Evolutionary conservation across 2,797 vertebrate genomes (phyloP), one percentile per base, ranked within the genome.

Genomic region (Rhinogobio ventralis): DNA sequence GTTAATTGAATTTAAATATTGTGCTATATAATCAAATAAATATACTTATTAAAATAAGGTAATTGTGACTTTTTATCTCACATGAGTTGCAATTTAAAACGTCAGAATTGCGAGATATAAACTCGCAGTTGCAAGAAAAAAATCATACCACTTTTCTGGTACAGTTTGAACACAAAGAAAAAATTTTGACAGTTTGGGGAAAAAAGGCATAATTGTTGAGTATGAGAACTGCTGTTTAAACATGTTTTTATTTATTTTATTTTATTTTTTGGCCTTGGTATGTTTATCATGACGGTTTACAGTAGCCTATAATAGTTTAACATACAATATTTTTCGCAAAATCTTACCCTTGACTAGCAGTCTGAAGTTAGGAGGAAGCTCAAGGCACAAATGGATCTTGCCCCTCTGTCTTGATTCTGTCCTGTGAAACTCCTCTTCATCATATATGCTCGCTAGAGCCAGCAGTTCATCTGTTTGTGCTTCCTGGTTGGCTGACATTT

Each of bases 361-460:
- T 94, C 93, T 97, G 91, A 99, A 99, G 90, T 96, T 94, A 25
- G 94, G 89, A 36, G 97, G 96, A 85, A 99, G 91, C 83, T 98
- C 95, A 92, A 98, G 92, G 17, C 94, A 71, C 42, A 71, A 13
- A 2, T 15, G 3, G 7, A 71, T 46, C 42, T 45, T n/a, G 3
- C 68, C 68, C 1, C n/a, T 46, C 23, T 46, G n/a, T 42, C 7
- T 45, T 46, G n/a, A 25, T 71, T 71, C 68, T 9, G 23, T 71
- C 42, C 1, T 46, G 7, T 25, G 1, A 71, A 71, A 71, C 42
- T 71, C 68, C 23, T 71, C 42, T 71, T 46, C 42, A 17, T 71
- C 42, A 46, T 71, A 71, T 71, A 71, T 46, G 23, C 68, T 71
- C 14, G n/a, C 68, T 25, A 71, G 39, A 4, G 42, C 68, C 13